Evolutionary conservation across 2,888 invertebrate species (phyloP).

Genomic region (Erebia epiphron): DNA sequence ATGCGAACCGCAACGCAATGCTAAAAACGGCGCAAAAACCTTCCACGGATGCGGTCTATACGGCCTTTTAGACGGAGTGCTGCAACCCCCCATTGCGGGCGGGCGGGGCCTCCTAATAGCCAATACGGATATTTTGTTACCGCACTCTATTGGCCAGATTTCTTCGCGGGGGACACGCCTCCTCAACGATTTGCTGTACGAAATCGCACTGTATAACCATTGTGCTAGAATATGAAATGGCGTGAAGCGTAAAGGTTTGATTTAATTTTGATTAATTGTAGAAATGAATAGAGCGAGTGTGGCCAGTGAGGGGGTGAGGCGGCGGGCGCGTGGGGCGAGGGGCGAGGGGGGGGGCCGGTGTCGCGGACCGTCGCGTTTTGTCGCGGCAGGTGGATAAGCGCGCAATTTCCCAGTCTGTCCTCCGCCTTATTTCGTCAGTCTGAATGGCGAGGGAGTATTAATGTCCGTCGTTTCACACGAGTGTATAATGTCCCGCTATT

Average conservation of each 20-base stretch:
- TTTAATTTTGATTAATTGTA: constrained; percentile 83
- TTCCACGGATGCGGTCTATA: constrained; percentile 39
- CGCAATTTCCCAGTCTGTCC: constrained; percentile 46
- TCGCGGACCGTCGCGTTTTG: constrained; percentile 20
- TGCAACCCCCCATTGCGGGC: constrained; percentile 51
- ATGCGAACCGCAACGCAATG: constrained; percentile 27
- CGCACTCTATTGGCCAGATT: constrained; percentile 85
- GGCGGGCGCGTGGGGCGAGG: constrained; percentile 26
- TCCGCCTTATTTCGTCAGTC: constrained; percentile 44
- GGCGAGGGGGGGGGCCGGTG: constrained; percentile 29
- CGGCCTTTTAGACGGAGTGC: constrained; percentile 45
- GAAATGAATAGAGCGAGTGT: constrained; percentile 71
- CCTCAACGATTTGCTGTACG: constrained; percentile 48
- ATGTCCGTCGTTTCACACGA: constrained; percentile 50
- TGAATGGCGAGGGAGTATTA: constrained; percentile 49
- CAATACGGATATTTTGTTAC: constrained; percentile 84
- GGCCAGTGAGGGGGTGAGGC: constrained; percentile 43
- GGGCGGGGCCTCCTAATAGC: constrained; percentile 82
- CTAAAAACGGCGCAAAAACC: constrained; percentile 48
- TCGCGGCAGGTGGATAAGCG: constrained; percentile 48
- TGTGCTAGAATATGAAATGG: constrained; percentile 53
- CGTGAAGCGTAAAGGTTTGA: constrained; percentile 54
- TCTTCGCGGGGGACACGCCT: constrained; percentile 78
- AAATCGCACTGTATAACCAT: constrained; percentile 53
- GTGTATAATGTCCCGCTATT: constrained; percentile 60